Evolutionary conservation across 1,140 invertebrate genomes (phyloP), one percentile per base, ranked within the genome.

Genomic region (Pogonus chalceus): DNA sequence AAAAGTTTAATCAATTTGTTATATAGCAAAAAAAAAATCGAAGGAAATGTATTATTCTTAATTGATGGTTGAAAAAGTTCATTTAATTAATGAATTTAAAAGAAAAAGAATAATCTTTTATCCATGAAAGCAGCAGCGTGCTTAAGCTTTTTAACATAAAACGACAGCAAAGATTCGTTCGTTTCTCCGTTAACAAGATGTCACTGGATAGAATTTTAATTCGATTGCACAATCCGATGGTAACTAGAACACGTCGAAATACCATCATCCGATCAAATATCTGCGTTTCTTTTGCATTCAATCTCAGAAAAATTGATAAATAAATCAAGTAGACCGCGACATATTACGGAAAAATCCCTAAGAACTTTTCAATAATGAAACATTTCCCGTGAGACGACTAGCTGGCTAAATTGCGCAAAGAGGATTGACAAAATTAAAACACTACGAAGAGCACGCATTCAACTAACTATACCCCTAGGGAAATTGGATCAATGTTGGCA

Each of bases 341-440:
- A 43, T 43, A 43, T 43, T 9, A 43, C 3, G 18, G 9, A 43
- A 43, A 43, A 57, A 47, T 43, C 20, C 48, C 53, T 57, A 49
- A 60, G 62, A 63, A 60, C 61, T 63, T 59, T 60, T 58, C 58
- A 22, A 52, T 60, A 61, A 62, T 63, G 61, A 60, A 63, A 53
- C 57, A 60, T 58, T 53, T 56, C 57, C 49, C 31, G 46, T 16
- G 35, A n/a, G 53, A 21, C 7, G 9, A 12, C 2, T 16, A 4
- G 23, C 35, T 12, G 37, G 9, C 9, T 2, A 47, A 64, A 64
- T 64, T 62, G 57, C 60, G 58, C 56, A 64, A 64, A 64, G 63
- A 62, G 61, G 63, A 64, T 64, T 64, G 61, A 60, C 61, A 56
- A 62, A 64, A 64, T 64, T 64, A 64, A 64, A 64, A 62, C 61